A percentile compares a stretch with the other conserved stretches of the same genome.
These are phyloP conservation scores for Oscheius sp. DNA, from an alignment of 2,888 invertebrate species.

Conservation along the genomic window DNA sequence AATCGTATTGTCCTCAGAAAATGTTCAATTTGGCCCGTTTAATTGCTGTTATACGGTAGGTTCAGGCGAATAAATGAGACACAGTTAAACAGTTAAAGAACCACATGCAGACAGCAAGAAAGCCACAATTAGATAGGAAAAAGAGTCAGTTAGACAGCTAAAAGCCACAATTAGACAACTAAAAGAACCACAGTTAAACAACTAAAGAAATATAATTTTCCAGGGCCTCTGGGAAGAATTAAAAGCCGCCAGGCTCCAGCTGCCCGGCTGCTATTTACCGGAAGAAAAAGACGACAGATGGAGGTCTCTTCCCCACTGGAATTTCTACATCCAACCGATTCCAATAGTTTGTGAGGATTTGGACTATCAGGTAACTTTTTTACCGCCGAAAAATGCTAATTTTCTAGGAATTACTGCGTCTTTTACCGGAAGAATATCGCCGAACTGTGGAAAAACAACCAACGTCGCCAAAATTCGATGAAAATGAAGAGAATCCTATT, in stretches of 20 bases:
- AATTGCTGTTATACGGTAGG: conserved; percentile 15
- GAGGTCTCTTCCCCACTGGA: neutral
- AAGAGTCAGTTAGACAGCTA: too few species aligned
- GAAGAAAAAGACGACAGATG: neutral
- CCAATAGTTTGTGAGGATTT: conserved; percentile 10
- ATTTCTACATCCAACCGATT: conserved; percentile 23
- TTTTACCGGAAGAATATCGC: neutral
- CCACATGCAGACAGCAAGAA: too few species aligned
- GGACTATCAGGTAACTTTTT: neutral
- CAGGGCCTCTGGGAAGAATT: conserved; percentile 28
- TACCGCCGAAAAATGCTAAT: neutral
- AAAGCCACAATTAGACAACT: too few species aligned
- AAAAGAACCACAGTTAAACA: too few species aligned
- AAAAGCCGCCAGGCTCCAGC: neutral
- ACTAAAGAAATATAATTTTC: neutral
- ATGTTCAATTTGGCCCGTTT: neutral
- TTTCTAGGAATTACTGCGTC: neutral
- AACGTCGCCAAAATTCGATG: neutral
- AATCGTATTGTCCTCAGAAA: neutral
- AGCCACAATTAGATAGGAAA: too few species aligned
- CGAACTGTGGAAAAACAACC: neutral
- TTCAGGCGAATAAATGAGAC: too few species aligned
- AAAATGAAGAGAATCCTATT: neutral
- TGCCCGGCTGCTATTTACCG: neutral
- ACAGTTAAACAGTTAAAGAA: too few species aligned